Percentiles rank a stretch among this genome's conserved stretches.
Conservation (phyloP, 2,113 vertebrate species). For the Morone saxatilis region DNA sequence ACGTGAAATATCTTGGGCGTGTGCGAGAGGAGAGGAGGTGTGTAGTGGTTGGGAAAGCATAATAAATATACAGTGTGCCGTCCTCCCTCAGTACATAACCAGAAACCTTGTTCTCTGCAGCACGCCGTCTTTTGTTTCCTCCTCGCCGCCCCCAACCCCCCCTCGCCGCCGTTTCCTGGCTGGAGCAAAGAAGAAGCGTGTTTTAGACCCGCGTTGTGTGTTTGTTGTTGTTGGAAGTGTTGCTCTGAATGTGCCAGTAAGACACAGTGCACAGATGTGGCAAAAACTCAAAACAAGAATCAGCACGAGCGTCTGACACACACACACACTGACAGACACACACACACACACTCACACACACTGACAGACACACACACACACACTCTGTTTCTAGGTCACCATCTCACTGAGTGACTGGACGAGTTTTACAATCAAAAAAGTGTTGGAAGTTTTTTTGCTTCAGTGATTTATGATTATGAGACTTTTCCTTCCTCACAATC, state of each 20-base stretch:
- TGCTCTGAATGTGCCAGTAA: conserved; percentile 45
- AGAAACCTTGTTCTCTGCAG: conserved; percentile 47
- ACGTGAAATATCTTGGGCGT: conserved; percentile 38
- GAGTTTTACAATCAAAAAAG: conserved; percentile 52
- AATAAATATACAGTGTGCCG: conserved; percentile 12
- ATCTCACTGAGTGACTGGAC: conserved; percentile 60
- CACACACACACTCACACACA: conserved; percentile 11
- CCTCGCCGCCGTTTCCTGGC: not conserved
- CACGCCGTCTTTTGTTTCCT: conserved; percentile 37
- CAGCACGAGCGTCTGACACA: conserved; percentile 3
- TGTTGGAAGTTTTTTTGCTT: conserved; percentile 60
- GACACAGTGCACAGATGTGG: conserved; percentile 68
- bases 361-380: no score
- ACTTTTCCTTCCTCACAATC: conserved; percentile 14
- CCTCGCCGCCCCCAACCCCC: conserved; percentile 11
- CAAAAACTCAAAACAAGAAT: conserved; percentile 66
- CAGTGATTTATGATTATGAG: conserved; percentile 44
- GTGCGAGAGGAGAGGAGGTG: not conserved
- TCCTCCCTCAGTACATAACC: conserved; percentile 13
- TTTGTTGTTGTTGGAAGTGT: conserved; percentile 67
- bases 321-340: not conserved
- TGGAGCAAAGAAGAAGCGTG: no score
- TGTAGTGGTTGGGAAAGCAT: not conserved
- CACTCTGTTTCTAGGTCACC: conserved; percentile 75
- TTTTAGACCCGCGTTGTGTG: conserved; percentile 28